Conservation (phyloP, 2,797 vertebrate genomes). For the Sebastiscus tertius region DNA sequence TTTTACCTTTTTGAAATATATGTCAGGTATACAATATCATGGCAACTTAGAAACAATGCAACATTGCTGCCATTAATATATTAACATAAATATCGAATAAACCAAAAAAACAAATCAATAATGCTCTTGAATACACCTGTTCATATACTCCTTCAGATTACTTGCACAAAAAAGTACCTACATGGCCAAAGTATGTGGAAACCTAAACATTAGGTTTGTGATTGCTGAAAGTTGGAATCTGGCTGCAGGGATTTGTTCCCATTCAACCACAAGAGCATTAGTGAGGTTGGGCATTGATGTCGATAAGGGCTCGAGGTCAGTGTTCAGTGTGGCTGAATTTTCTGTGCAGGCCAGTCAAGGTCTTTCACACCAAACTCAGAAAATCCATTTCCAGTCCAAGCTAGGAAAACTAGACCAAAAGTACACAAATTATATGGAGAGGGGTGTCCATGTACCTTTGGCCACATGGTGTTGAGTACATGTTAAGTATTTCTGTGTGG, state of each 20-base stretch:
- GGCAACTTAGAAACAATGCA: not conserved
- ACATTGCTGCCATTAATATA: not conserved
- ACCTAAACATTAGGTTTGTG: not conserved
- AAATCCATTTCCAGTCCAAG: not conserved
- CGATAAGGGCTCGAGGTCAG: not conserved
- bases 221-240: not conserved
- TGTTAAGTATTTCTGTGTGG: not conserved
- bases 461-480: not conserved
- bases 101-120: not conserved
- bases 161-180: not conserved
- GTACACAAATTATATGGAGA: not conserved
- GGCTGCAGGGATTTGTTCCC: not conserved
- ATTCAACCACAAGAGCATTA: not conserved
- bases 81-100: not conserved
- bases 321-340: not conserved
- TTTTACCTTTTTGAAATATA: not conserved
- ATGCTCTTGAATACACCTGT: not conserved
- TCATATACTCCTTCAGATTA: not conserved
- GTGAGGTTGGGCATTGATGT: not conserved
- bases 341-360: not conserved
- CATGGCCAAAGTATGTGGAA: not conserved
- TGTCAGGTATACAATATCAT: not conserved
- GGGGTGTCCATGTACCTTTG: not conserved
- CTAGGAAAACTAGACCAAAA: not conserved
- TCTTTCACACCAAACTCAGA: not conserved